phyloP scores from a whole-genome alignment of 2,888 invertebrate genomes.

The Plagodis pulveraria region DNA sequence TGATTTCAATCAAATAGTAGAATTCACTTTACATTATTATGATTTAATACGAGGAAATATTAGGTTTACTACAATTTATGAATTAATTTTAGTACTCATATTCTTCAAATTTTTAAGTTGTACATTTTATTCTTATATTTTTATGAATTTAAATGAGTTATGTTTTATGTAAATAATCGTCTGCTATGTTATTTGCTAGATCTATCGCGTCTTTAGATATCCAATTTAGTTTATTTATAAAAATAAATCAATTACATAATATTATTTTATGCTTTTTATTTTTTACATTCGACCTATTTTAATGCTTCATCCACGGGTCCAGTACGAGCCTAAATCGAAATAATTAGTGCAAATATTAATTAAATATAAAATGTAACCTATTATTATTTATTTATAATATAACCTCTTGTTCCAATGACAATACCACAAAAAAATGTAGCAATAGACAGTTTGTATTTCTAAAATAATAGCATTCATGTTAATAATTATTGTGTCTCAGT shows the following conservation, averaged over 20 bases:
- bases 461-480: slow-evolving; percentile 9
- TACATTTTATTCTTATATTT: slow-evolving; percentile 74
- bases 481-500: slow-evolving; percentile 39
- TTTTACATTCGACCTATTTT: slow-evolving; percentile 47
- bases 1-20: slow-evolving; percentile 61
- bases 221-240: slow-evolving; percentile 81
- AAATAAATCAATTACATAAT: slow-evolving; percentile 72
- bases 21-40: slow-evolving; percentile 52
- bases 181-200: slow-evolving; percentile 73
- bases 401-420: slow-evolving; percentile 70
- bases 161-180: slow-evolving; percentile 76
- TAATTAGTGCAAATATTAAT: slow-evolving; percentile 40
- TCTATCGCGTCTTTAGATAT: slow-evolving; percentile 71
- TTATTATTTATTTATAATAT: slow-evolving; percentile 14
- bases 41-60: slow-evolving; percentile 49
- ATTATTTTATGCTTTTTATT: slow-evolving; percentile 63
- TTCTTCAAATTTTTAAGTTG: slow-evolving; percentile 71
- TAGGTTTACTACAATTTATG: slow-evolving; percentile 51
- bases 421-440: slow-evolving; percentile 54
- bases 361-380: slow-evolving; percentile 1
- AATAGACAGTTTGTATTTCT: slow-evolving; percentile 15
- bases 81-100: slow-evolving; percentile 58
- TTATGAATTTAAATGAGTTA: slow-evolving; percentile 60
- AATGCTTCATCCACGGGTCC: slow-evolving; percentile 56
- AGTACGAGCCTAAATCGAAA: slow-evolving; percentile 51